Conservation (phyloP, 2,113 vertebrate genomes). For the Bos javanicus region DNA sequence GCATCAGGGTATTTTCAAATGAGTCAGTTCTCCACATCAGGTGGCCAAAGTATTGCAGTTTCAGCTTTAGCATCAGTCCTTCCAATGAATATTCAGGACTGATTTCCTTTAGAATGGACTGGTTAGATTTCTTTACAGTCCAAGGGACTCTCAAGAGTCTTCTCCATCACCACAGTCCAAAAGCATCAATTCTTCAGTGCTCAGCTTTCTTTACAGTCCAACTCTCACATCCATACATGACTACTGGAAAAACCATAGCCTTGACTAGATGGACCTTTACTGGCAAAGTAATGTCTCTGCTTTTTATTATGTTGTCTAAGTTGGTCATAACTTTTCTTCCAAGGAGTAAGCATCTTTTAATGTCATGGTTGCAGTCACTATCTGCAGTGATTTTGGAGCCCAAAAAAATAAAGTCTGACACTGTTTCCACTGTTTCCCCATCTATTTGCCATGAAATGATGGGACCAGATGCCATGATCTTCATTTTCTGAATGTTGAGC, state of each 20-base stretch:
- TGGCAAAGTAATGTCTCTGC: neutral
- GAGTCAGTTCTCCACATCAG: neutral
- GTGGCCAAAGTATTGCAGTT: neutral
- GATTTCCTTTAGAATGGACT: neutral
- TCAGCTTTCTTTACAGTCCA: neutral
- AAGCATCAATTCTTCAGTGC: fast-evolving
- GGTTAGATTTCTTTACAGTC: neutral
- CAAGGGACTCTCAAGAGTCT: neutral
- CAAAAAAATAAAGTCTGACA: too few relatives aligned
- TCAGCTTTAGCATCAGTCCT: neutral
- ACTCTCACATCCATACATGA: neutral
- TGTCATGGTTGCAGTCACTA: neutral
- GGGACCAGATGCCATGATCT: too few relatives aligned
- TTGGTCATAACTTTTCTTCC: neutral
- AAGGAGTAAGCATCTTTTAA: neutral
- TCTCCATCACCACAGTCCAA: neutral
- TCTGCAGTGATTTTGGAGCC: too few relatives aligned
- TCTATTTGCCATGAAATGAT: too few relatives aligned
- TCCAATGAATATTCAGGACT: neutral
- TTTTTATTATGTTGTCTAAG: neutral
- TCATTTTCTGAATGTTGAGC: too few relatives aligned
- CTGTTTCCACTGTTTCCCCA: too few relatives aligned
- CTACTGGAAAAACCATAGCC: neutral
- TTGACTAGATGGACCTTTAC: neutral
- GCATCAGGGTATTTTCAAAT: neutral